These are phyloP conservation scores for Lithophane ornitopus DNA, from an alignment of 2,888 invertebrate genomes.

Conservation along the genomic window DNA sequence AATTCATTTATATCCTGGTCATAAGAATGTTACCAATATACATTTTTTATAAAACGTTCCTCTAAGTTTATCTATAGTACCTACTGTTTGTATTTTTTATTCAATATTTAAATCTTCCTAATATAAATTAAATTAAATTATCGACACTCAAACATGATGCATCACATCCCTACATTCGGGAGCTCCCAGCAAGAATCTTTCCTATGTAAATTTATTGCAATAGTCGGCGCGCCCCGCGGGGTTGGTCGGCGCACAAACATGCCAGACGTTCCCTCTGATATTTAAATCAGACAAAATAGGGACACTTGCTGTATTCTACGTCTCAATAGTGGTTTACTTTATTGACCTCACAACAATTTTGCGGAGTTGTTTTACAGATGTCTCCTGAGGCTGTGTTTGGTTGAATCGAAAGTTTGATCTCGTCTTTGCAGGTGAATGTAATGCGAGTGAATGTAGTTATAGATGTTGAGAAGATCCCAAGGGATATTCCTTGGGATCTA, in stretches of 20 bases:
- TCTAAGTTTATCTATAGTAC: background rate
- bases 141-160: constrained; percentile 14
- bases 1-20: background rate
- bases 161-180: constrained; percentile 32
- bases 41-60: background rate
- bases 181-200: constrained; percentile 55
- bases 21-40: background rate
- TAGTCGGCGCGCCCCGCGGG: constrained; percentile 49
- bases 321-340: constrained; percentile 58
- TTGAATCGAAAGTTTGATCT: constrained; percentile 5
- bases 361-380: constrained; percentile 21
- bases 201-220: constrained; percentile 67
- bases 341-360: constrained; percentile 47
- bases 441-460: background rate
- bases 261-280: constrained; percentile 56
- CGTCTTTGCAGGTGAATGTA: background rate
- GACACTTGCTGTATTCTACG: constrained; percentile 56
- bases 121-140: background rate
- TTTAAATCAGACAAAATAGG: constrained; percentile 66
- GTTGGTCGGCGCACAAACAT: constrained; percentile 55
- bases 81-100: background rate
- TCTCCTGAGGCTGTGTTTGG: constrained; percentile 7
- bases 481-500: background rate
- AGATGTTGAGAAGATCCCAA: background rate
- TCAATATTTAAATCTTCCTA: background rate